Base-by-base conservation (phyloP, 2,113 vertebrate species). In the Sardina pilchardus region DNA sequence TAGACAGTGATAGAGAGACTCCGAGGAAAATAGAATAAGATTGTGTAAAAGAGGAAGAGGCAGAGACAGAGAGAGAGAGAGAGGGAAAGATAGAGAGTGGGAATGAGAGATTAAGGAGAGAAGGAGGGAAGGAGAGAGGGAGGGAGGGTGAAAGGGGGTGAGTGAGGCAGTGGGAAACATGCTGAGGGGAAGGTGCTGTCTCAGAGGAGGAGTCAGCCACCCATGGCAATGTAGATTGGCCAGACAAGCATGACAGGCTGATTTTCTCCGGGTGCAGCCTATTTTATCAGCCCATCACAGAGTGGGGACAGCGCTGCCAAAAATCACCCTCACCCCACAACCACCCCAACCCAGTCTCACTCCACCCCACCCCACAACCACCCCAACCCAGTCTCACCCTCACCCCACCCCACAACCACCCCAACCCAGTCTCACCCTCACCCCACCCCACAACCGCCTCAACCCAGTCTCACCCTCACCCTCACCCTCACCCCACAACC, bases 241-340 rank as follows among this genome's bases (percentile, higher is more conserved):
- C 53, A 59, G 53, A 59, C 53, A 59, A 59, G 53, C 53, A 24
- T 59, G 53, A 59, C 53, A n/a, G 53, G 21, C 53, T 21, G 19
- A 59, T 59, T 24, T 42, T 59, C 53, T 59, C 53, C 53, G 6
- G 53, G 53, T 24, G 53, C 53, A 59, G 53, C 53, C 21, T 24
- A 59, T 59, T 21, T 4, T 59, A 24, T 59, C 19, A 59, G 53
- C 53, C 53, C 53, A 59, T 59, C 53, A 59, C 53, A 59, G 53
- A 59, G 53, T 19, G 19, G 53, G 19, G 21, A 59, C 53, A 59
- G 21, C 53, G 1, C 53, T 59, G 53, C 53, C 53, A 59, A 24
- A 94, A 83, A 94, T 92, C 89, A 93, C 88, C 45, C 94, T 91
- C 82, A 96, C 97, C 47, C 82, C 83, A 34, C 24, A n/a, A n/a